Percentiles rank a stretch among this genome's conserved stretches.
These are phyloP conservation scores for Drosophila littoralis DNA, from an alignment of 1,140 invertebrate species.

Conservation along the genomic window DNA sequence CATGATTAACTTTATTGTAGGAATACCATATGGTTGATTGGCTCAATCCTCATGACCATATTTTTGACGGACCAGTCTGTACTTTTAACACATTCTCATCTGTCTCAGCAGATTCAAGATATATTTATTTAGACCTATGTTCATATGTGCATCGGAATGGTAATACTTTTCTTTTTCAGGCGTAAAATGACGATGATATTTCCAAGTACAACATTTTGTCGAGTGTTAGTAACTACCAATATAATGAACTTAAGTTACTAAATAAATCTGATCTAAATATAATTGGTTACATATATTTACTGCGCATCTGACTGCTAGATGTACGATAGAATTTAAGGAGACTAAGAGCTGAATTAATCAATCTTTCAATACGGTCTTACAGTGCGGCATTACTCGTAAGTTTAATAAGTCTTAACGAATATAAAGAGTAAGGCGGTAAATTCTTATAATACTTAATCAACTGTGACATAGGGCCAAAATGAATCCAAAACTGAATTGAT, in stretches of 20 bases:
- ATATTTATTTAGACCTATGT: background rate
- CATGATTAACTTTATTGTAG: background rate
- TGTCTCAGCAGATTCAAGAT: background rate
- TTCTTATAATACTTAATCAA: slow-evolving; percentile 9
- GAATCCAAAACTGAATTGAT: slow-evolving; percentile 18
- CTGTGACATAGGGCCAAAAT: slow-evolving; percentile 14
- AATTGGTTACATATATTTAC: background rate
- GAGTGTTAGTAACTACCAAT: too few species aligned
- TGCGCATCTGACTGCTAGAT: background rate
- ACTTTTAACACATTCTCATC: background rate
- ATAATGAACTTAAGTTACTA: too few species aligned
- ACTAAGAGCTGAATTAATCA: background rate
- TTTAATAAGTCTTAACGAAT: background rate
- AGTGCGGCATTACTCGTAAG: background rate
- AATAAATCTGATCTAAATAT: background rate
- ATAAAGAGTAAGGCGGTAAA: background rate
- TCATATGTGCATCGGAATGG: too few species aligned
- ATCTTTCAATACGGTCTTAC: background rate
- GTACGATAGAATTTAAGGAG: too few species aligned
- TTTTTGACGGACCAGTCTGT: background rate
- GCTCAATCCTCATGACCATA: background rate
- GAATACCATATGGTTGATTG: background rate
- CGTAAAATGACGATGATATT: too few species aligned
- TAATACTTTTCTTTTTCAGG: too few species aligned
- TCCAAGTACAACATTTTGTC: too few species aligned